Percentiles rank a stretch among this genome's conserved stretches.
These are phyloP conservation scores for Smutsia gigantea DNA, from an alignment of 2,797 vertebrate genomes.

Conservation along the genomic window DNA sequence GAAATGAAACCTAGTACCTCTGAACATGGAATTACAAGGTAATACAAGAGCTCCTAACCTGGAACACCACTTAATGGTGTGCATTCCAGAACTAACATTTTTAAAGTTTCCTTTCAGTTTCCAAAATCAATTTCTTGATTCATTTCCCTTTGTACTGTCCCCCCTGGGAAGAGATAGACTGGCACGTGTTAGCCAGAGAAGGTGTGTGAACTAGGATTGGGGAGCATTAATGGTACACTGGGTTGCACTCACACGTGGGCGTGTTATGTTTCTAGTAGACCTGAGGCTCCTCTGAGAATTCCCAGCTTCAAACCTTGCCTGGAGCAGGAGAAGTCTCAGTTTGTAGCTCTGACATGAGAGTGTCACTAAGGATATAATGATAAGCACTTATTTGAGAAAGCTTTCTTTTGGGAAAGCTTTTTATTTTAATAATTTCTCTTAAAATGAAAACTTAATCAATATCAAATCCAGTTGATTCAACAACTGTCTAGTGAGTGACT, in stretches of 20 bases:
- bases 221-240: not conserved
- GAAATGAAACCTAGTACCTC: not conserved
- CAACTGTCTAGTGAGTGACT: not conserved
- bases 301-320: not conserved
- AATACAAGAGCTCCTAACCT: not conserved
- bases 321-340: not conserved
- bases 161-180: not conserved
- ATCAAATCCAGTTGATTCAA: constrained; percentile 9
- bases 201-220: not conserved
- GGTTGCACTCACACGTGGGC: not conserved
- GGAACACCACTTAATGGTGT: not conserved
- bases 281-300: not conserved
- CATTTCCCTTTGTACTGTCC: constrained; percentile 13
- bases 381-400: not conserved
- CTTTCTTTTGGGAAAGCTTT: not conserved
- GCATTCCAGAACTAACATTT: constrained; percentile 12
- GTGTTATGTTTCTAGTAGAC: not conserved
- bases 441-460: not conserved
- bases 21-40: not conserved
- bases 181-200: not conserved
- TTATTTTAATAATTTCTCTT: constrained; percentile 56
- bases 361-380: not conserved
- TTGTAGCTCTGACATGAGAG: not conserved
- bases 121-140: constrained; percentile 46
- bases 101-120: constrained; percentile 25